Evolutionary conservation across 2,113 vertebrate genomes (phyloP).

Genomic region (Hypomesus transpacificus): DNA sequence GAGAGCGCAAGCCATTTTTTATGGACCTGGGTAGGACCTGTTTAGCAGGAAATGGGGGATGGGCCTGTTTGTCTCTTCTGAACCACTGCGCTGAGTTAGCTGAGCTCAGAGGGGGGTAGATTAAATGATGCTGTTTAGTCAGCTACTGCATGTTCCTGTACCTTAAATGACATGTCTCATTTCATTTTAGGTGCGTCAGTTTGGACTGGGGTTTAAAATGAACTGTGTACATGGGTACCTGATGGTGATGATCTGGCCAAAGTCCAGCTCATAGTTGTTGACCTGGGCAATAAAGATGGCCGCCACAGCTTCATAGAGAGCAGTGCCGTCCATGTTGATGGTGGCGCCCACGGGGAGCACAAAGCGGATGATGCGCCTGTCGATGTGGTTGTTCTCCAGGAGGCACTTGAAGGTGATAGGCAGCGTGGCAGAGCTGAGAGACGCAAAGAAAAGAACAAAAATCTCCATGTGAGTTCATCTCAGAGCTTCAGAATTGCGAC

Average conservation of each 20-base stretch:
- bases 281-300: slow-evolving; percentile 90
- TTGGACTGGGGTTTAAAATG: background rate
- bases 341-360: slow-evolving; percentile 87
- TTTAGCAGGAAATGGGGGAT: too few relatives aligned
- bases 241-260: slow-evolving; percentile 87
- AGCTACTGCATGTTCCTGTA: too few relatives aligned
- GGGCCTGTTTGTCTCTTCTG: too few relatives aligned
- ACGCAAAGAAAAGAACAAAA: too few relatives aligned
- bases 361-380: slow-evolving; percentile 82
- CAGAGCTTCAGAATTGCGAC: too few relatives aligned
- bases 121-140: slow-evolving; percentile 45
- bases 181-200: background rate
- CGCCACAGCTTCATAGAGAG: slow-evolving; percentile 83
- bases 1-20: slow-evolving; percentile 8
- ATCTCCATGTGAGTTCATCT: too few relatives aligned
- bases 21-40: slow-evolving; percentile 5
- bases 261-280: slow-evolving; percentile 87
- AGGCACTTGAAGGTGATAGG: slow-evolving; percentile 93
- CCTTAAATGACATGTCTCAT: too few relatives aligned
- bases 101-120: background rate
- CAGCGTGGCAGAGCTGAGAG: slow-evolving; percentile 81
- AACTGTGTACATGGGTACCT: slow-evolving; percentile 65
- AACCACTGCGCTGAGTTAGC: too few relatives aligned
- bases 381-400: slow-evolving; percentile 87
- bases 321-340: slow-evolving; percentile 89